A percentile compares a stretch with the other conserved stretches of the same genome.
These are phyloP conservation scores for Synaphobranchus kaupii DNA, from an alignment of 2,797 vertebrate species.

Conservation along the genomic window DNA sequence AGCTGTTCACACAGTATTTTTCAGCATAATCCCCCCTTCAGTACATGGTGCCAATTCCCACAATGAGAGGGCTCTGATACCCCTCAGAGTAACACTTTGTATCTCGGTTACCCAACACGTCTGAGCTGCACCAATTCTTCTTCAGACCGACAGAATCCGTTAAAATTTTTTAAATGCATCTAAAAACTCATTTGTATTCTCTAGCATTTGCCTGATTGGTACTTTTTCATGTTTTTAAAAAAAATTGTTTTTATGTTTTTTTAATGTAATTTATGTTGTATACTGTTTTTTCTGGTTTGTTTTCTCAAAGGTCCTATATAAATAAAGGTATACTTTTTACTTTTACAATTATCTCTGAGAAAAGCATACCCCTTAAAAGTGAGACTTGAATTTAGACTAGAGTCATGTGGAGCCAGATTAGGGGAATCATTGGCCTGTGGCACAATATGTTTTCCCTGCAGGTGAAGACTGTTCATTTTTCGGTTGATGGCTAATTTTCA, in stretches of 20 bases:
- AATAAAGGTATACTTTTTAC: too few species aligned
- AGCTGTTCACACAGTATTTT: constrained; percentile 2
- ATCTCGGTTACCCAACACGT: neutral
- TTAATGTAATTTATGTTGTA: neutral
- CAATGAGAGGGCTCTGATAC: neutral
- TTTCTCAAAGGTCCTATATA: too few species aligned
- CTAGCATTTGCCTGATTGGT: neutral
- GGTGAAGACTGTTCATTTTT: neutral
- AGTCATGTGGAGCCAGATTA: too few species aligned
- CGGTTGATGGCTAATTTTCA: neutral
- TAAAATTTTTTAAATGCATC: neutral
- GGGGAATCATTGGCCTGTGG: too few species aligned
- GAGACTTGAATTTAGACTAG: too few species aligned
- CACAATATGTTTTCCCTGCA: neutral
- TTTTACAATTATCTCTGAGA: too few species aligned
- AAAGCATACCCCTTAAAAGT: too few species aligned
- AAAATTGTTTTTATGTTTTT: neutral
- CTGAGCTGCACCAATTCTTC: neutral
- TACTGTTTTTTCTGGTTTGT: neutral
- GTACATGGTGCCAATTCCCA: neutral
- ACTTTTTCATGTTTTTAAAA: too few species aligned
- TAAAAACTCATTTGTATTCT: neutral
- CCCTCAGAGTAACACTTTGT: neutral
- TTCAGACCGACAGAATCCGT: neutral
- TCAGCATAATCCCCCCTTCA: neutral